These are phyloP conservation scores for Caloenas nicobarica DNA, from an alignment of 2,113 vertebrate genomes.

Conservation along the genomic window DNA sequence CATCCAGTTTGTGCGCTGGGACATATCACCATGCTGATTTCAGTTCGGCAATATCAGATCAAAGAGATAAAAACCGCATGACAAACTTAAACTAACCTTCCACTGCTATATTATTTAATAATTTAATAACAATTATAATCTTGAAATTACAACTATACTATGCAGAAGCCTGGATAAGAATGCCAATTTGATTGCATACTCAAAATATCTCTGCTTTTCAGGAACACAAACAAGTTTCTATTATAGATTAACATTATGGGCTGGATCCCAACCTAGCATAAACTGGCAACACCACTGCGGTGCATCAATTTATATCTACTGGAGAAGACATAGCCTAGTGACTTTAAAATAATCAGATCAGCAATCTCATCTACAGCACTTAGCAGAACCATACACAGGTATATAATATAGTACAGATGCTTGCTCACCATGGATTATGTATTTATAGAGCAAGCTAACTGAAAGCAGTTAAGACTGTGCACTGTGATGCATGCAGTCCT, in stretches of 20 bases:
- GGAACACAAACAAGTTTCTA: conserved; percentile 32
- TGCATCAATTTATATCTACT: background rate
- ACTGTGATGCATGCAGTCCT: background rate
- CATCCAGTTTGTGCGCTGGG: background rate
- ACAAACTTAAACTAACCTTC: conserved; percentile 33
- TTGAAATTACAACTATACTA: conserved; percentile 22
- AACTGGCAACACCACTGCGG: background rate
- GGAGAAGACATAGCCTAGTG: conserved; percentile 1
- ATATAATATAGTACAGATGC: background rate
- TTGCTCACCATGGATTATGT: background rate
- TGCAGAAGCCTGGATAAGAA: conserved; percentile 8
- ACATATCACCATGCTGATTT: background rate
- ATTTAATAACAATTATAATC: conserved; percentile 52
- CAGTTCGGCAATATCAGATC: background rate
- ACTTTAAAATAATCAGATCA: conserved; percentile 40
- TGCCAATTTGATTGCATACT: background rate
- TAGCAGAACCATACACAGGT: background rate
- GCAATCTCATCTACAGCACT: background rate
- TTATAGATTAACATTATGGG: background rate
- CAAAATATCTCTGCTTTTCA: conserved; percentile 39
- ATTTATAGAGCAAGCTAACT: conserved; percentile 8
- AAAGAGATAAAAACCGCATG: background rate
- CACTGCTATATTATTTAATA: conserved; percentile 31
- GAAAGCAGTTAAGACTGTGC: conserved; percentile 20
- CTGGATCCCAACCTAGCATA: background rate